Evolutionary conservation across 2,888 invertebrate species (phyloP), one percentile per base, ranked within the genome.

Genomic region (Aleiodes alternator): DNA sequence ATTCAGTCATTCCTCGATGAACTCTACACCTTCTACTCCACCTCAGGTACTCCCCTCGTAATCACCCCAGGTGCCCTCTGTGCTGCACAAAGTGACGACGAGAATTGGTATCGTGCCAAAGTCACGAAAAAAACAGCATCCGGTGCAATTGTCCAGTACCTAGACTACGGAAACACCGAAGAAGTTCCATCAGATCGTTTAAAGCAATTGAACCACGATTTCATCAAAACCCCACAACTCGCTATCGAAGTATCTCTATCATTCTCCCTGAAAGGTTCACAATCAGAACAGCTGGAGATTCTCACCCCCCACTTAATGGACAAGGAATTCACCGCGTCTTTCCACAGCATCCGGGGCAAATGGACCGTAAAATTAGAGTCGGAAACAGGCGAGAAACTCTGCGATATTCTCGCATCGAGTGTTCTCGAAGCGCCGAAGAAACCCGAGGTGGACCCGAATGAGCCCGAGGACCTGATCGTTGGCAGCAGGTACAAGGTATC

Each of bases 81-180:
- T 84, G 95, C 92, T 0, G 94, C 92, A 0, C 91, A 91, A 69
- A 92, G 92, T 3, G 74, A 83, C 0, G 95, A 95, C 85, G 92
- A 91, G 3, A 94, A 94, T 86, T 95, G 95, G 95, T 95, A 95
- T 84, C 91, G 95, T 61, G 94, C 92, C 3, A 91, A 90, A 77
- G 91, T 95, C 23, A 51, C 90, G 11, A 88, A 88, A 66, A 82
- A 88, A 4, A 90, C 90, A 12, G 91, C 92, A 1, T 77, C 48
- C 14, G 90, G 89, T 16, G 91, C 90, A 23, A 90, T 88, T 31
- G 91, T 94, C 0, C 91, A 91, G 3, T 95, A 92, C 84, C 86
- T 94, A 0, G 96, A 96, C 86, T 95, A 95, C 78, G 96, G 95
- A 53, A 94, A 95, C 85, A 87, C 90, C 0, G 95, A 95, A 87